Base-by-base conservation (phyloP, 2,888 invertebrate genomes). In the Dryomyza anilis region DNA sequence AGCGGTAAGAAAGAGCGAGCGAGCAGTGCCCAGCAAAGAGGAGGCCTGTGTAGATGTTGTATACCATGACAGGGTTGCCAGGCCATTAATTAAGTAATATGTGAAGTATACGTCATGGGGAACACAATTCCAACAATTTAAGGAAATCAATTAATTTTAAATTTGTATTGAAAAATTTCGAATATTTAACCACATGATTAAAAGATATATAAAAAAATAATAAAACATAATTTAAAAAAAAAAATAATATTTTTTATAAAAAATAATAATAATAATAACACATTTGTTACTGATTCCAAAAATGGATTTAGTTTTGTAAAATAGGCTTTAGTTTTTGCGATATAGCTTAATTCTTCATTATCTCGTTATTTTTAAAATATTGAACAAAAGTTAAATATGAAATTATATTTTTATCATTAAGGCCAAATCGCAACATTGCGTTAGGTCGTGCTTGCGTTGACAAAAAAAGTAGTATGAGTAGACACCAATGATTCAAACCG, bases 51-150 rank as follows among this genome's bases (percentile, higher is more conserved):
- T n/a, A n/a, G n/a, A n/a, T 52, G 55, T 16, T 55, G 55, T 55
- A 55, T 55, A 55, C 55, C 55, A 55, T 12, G 23, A 16, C 25
- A 59, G 48, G 25, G 48, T 48, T 59, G 33, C 48, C 45, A 46
- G 8, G 25, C 4, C 4, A 21, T 14, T 21, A 19, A 2, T 25
- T 1, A 25, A 30, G 10, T n/a, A n/a, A n/a, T n/a, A n/a, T n/a
- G 33, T 53, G 8, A 19, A n/a, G 29, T 19, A 53, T 19, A 55
- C 33, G 23, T 12, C 55, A 21, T 19, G 55, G 19, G 2, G 33
- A 27, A 50, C 6, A 16, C n/a, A 1, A 3, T 50, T 23, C 4
- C 1, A 30, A 12, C n/a, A 50, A 23, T 21, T 21, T 19, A 3
- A 23, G 10, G 23, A 50, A 7, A 19, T 23, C 10, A 50, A 25